Base-by-base conservation (phyloP, 2,113 vertebrate species). In the Gymnobelideus leadbeateri region DNA sequence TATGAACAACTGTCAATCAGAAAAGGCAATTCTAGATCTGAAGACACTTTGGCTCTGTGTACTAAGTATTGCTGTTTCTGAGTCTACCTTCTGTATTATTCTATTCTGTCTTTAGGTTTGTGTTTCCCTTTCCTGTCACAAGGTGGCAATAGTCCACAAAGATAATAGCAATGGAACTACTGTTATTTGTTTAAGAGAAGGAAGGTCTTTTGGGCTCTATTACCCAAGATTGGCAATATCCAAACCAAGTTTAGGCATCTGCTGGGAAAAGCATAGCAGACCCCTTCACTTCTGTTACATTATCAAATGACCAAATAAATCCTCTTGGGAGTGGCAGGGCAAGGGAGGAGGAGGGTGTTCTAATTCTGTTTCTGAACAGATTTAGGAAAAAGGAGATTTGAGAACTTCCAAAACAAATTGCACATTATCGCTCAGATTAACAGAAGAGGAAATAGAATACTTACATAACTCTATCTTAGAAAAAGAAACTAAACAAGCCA, bases 101-200 rank as follows among this genome's bases (percentile, higher is more conserved):
- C 61, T 37, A n/a, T 77, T n/a, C 68, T 51, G 92, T 55, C 68
- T 93, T 95, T 54, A 19, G n/a, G 0, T 9, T 51, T 94, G 92
- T 91, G 52, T 92, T 96, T 97, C 61, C 91, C 53, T 57, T 57
- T 94, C 43, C 0, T 0, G 89, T 93, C 97, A 96, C 96, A 91
- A 94, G 97, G 96, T 97, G 97, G 96, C 97, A 61, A 46, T 93
- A 91, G 92, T 51, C 92, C 90, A 93, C 91, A 96, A 93, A 92
- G 91, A 95, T 90, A 51, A 25, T 8, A 16, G 54, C 5, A 47
- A 94, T 57, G 51, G 89, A 21, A n/a, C n/a, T 77, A n/a, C 37
- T 68, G 12, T 23, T 37, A 37, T 68, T 68, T 68, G 16, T n/a
- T 84, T 77, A 31, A 28, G 26, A 28, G 26, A 57, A 28, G 25